Evolutionary conservation across 2,797 vertebrate genomes (phyloP), one percentile per base, ranked within the genome.

Genomic region (Manis javanica): DNA sequence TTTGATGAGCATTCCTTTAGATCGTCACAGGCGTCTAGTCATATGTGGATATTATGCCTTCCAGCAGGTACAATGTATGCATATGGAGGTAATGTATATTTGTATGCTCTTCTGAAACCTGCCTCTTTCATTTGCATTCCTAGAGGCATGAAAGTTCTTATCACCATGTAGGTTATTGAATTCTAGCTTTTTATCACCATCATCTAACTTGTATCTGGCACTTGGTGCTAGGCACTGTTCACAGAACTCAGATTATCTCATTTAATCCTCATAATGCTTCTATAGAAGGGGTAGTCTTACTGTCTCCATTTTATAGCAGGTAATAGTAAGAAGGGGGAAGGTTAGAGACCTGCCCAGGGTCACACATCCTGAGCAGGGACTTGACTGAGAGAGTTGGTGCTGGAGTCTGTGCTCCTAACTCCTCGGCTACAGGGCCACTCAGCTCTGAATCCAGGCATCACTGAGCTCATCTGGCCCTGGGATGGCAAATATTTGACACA

Each of bases 201-300:
- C 2, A 23, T 42, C 29, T 23, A 15, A 39, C 21, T 53, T 15
- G 34, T 6, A 10, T 19, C 63, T 4, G 31, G 18, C 84, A n/a
- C 39, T 53, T 14, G 0, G 31, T 12, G 9, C n/a, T 0, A 4
- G 34, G 49, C n/a, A 0, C 51, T 26, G 0, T 21, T 59, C 69
- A 29, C 31, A 89, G 26, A 37, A 9, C 1, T 24, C 69, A 3
- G 7, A 11, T 66, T 3, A 19, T 57, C 79, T 82, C 83, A 23
- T 8, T 55, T 26, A 61, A 61, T 34, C 55, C 42, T 92, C 34
- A 2, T 31, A 24, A 39, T 2, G 16, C 4, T 49, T 4, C 6
- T 1, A 0, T n/a, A 18, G 55, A 31, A 14, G 1, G 6, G 39
- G 4, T 24, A 15, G 24, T 10, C 0, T 19, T 12, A 1, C 37